These are phyloP conservation scores for Trichopoda pennipes DNA, from an alignment of 2,888 invertebrate genomes.

Conservation along the genomic window DNA sequence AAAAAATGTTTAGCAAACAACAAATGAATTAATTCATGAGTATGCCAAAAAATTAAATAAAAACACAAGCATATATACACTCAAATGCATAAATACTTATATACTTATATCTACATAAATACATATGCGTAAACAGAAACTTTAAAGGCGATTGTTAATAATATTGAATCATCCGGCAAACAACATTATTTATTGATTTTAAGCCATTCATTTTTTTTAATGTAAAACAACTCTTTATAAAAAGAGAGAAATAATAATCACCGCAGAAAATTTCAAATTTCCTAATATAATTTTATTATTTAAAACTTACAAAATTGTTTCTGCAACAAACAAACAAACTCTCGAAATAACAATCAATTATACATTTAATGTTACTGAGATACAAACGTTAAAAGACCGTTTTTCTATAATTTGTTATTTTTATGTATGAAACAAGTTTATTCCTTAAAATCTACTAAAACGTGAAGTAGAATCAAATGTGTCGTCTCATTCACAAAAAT, in stretches of 20 bases:
- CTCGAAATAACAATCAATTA: neutral
- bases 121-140: neutral
- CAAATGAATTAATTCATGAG: neutral
- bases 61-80: neutral
- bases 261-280: too few relatives aligned
- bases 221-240: too few relatives aligned
- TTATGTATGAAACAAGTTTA: neutral
- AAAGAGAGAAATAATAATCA: too few relatives aligned
- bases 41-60: too few relatives aligned
- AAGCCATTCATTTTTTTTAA: too few relatives aligned
- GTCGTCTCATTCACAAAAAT: neutral
- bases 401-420: constrained; percentile 20
- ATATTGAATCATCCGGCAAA: too few relatives aligned
- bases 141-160: too few relatives aligned
- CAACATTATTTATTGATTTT: too few relatives aligned
- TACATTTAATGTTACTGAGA: neutral
- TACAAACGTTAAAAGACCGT: constrained; percentile 2
- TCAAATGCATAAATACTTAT: neutral
- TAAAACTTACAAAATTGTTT: neutral
- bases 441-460: constrained; percentile 18
- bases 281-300: too few relatives aligned
- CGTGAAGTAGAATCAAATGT: constrained; percentile 7
- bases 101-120: neutral
- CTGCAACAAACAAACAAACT: neutral
- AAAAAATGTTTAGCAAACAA: constrained; percentile 22